Evolutionary conservation across 2,888 invertebrate genomes (phyloP).

Genomic region (Anthrax anthrax): DNA sequence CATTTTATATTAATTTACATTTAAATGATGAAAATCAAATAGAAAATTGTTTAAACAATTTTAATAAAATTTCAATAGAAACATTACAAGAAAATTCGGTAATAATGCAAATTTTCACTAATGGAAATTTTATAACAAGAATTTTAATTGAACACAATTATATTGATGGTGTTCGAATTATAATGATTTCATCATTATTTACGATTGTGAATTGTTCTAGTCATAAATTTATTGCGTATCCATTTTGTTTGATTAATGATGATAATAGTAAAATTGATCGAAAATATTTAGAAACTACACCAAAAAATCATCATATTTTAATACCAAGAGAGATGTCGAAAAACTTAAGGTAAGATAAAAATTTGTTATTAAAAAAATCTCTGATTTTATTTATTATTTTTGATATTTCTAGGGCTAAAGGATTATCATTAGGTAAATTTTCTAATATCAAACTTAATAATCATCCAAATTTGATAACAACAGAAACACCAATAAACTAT

Average conservation of each 20-base stretch:
- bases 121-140: slow-evolving; percentile 19
- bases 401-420: slow-evolving; percentile 11
- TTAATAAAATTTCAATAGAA: neutral
- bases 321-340: neutral
- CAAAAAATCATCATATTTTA: neutral
- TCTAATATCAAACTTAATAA: slow-evolving; percentile 16
- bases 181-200: slow-evolving; percentile 25
- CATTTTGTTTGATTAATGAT: slow-evolving; percentile 27
- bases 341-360: neutral
- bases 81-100: neutral
- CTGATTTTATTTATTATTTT: neutral
- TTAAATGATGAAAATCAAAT: neutral
- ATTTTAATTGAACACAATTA: slow-evolving; percentile 21
- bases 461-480: neutral
- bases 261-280: slow-evolving; percentile 17
- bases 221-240: slow-evolving; percentile 17
- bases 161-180: slow-evolving; percentile 23
- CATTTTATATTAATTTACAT: neutral
- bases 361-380: neutral
- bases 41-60: too few relatives aligned
- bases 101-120: slow-evolving; percentile 16
- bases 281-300: neutral
- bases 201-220: slow-evolving; percentile 26
- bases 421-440: slow-evolving; percentile 22
- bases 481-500: neutral